Evolutionary conservation across 2,797 vertebrate species (phyloP).

Genomic region (Pampus argenteus): DNA sequence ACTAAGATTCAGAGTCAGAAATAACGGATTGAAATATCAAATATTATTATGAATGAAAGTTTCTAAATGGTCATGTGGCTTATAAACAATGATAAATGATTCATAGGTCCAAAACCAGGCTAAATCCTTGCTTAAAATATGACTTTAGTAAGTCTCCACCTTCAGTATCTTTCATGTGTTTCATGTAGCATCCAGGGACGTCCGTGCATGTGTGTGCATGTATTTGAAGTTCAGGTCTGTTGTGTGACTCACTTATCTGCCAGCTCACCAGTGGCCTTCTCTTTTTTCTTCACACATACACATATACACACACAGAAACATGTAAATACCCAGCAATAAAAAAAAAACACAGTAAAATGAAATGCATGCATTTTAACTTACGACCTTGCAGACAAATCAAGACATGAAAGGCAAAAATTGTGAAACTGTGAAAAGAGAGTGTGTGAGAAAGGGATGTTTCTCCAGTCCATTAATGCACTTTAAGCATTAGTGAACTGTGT

Average conservation of each 20-base stretch:
- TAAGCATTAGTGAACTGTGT: slow-evolving; percentile 56
- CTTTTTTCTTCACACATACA: slow-evolving; percentile 21
- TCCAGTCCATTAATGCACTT: slow-evolving; percentile 76
- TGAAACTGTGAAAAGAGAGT: slow-evolving; percentile 47
- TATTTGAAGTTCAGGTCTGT: slow-evolving; percentile 24
- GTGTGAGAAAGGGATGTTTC: slow-evolving; percentile 58
- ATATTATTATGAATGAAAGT: slow-evolving; percentile 30
- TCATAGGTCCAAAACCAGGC: background rate
- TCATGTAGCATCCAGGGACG: slow-evolving; percentile 17
- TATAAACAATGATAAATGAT: slow-evolving; percentile 35
- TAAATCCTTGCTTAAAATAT: slow-evolving; percentile 11
- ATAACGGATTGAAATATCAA: slow-evolving; percentile 45
- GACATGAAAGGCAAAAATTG: slow-evolving; percentile 59
- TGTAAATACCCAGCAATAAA: slow-evolving; percentile 33
- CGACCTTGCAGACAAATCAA: slow-evolving; percentile 46
- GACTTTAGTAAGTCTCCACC: background rate
- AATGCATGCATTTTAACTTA: slow-evolving; percentile 32
- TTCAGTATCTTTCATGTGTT: slow-evolving; percentile 26
- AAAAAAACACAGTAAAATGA: slow-evolving; percentile 33
- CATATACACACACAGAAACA: background rate
- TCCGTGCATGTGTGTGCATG: slow-evolving; percentile 1
- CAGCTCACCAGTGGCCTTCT: slow-evolving; percentile 35
- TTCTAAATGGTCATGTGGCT: slow-evolving; percentile 18
- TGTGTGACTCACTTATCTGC: slow-evolving; percentile 41
- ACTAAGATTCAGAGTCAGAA: slow-evolving; percentile 34